Evolutionary conservation across 2,797 vertebrate genomes (phyloP).

Genomic region (Danio kyathit): DNA sequence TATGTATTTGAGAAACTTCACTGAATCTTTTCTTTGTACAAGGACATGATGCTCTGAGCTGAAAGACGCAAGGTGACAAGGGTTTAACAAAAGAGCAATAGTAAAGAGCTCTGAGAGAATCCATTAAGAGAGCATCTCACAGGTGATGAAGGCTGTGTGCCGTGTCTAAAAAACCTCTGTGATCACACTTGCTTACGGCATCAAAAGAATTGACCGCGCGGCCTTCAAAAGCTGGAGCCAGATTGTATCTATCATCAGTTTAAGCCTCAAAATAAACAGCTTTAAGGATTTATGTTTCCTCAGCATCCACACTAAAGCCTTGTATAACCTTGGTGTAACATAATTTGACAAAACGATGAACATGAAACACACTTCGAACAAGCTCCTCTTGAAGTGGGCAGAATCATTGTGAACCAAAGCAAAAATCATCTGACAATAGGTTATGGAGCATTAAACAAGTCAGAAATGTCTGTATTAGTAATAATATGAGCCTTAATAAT

Average conservation of each 20-base stretch:
- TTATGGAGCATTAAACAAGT: too few species aligned
- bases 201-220: conserved; percentile 3
- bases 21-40: background rate
- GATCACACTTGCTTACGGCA: background rate
- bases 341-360: background rate
- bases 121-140: background rate
- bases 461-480: too few species aligned
- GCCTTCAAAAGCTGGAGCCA: conserved; percentile 23
- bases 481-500: too few species aligned
- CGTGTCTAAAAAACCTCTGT: conserved; percentile 11
- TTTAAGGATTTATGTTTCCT: conserved; percentile 5
- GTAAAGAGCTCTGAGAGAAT: background rate
- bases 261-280: conserved; percentile 15
- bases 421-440: background rate
- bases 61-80: background rate
- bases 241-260: conserved; percentile 2
- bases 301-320: background rate
- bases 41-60: background rate
- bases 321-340: background rate
- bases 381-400: background rate
- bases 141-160: background rate
- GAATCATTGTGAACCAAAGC: background rate
- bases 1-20: background rate
- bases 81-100: background rate
- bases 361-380: background rate